These are phyloP conservation scores for Tiaroga cobitis DNA, from an alignment of 2,797 vertebrate genomes.

Conservation along the genomic window DNA sequence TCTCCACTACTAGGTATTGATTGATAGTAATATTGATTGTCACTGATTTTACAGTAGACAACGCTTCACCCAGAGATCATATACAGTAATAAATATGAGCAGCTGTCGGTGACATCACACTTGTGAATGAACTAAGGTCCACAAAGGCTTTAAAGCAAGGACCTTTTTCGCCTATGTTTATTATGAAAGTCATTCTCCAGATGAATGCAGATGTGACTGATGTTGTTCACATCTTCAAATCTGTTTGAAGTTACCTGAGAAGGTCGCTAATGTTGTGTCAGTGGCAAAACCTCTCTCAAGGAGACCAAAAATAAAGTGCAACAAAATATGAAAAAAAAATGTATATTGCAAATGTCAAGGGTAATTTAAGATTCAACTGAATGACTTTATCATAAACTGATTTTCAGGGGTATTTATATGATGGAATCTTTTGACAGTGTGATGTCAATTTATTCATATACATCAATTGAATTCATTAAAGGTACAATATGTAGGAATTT, in stretches of 20 bases:
- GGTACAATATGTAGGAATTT: too few relatives aligned
- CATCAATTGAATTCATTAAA: neutral
- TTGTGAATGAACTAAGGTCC: neutral
- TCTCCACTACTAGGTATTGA: neutral
- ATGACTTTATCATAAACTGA: neutral
- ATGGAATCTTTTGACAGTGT: neutral
- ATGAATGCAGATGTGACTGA: neutral
- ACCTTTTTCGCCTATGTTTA: neutral
- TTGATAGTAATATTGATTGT: neutral
- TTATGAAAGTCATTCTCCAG: neutral
- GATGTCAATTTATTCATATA: neutral
- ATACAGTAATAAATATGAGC: neutral
- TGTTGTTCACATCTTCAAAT: neutral
- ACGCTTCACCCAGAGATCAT: neutral
- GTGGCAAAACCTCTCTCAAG: neutral
- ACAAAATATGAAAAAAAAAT: neutral
- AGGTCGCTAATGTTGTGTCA: neutral
- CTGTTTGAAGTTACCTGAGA: neutral
- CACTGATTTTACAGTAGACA: neutral
- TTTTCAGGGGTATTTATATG: neutral
- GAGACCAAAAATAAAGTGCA: neutral
- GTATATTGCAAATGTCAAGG: neutral
- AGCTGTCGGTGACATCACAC: neutral
- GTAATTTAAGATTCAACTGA: neutral
- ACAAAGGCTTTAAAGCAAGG: neutral